Evolutionary conservation across 1,140 invertebrate species (phyloP), one percentile per base, ranked within the genome.

Genomic region (Ceratina japonica): DNA sequence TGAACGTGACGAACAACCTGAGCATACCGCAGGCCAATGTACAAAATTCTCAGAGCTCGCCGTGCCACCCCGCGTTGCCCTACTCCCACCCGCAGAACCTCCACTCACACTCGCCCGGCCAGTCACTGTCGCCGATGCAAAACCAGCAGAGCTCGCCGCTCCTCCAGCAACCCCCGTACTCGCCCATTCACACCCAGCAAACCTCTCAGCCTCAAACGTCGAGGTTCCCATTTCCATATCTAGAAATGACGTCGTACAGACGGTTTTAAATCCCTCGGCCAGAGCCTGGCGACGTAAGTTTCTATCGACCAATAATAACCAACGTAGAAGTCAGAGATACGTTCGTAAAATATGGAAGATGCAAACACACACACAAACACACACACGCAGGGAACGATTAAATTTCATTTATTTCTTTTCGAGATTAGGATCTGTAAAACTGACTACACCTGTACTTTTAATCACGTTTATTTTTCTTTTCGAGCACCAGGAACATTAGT

Each of bases 171-270:
- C 79, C 87, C 4, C 75, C 88, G 3, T 91, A 84, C 44, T 83
- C 88, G n/a, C 66, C 88, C 20, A 85, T 88, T 51, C 90, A 91
- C 58, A 83, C 85, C 16, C 87, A 88, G 22, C 89, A 88, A 71
- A 84, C 82, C 13, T 72, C 89, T 18, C 87, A 89, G 27, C 81
- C 83, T 37, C 91, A 88, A 75, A 83, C 89, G 8, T 87, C 90
- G 66, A 87, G 91, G 56, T 91, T 90, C 72, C 91, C 90, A 16
- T 92, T 91, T 75, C 89, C 91, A 24, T 92, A 91, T 74, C 84
- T 91, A n/a, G 90, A 89, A 70, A 91, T 91, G 75, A 82, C 90
- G 20, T 91, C 90, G n/a, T 92, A 91, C 62, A 87, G 90, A 73
- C 88, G 91, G 86, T 92, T 89, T 79, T 92, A 83, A 87, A 71